Evolutionary conservation across 2,113 vertebrate genomes (phyloP), one percentile per base, ranked within the genome.

Genomic region (Plectropomus leopardus): DNA sequence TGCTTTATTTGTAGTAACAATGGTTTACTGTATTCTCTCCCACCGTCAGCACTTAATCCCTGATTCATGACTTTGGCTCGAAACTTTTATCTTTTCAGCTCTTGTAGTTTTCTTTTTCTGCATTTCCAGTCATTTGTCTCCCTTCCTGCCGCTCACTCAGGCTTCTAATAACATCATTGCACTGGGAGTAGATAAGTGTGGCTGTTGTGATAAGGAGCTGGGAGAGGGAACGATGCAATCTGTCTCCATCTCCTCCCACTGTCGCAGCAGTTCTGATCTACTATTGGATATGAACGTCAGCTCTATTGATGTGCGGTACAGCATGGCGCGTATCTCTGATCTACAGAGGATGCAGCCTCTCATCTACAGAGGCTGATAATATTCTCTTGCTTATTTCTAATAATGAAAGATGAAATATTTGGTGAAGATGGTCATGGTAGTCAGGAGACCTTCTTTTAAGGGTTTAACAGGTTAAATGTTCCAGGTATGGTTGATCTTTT

Each of bases 141-240:
- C 80, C 71, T 72, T 55, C 21, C 60, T 59, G 58, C 19, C 2
- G 3, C 54, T 84, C 80, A 65, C 57, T 54, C 68, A 6, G 34
- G 45, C 44, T 89, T 81, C 79, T 80, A 82, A 84, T 76, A 78
- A 80, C 68, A 61, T 71, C 48, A 17, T 82, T 81, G 61, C 63
- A 59, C 72, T 65, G 66, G 55, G 82, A 60, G 47, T 6, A 86
- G 86, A 92, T 90, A 86, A 84, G 87, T 66, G 70, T 58, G 78
- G 75, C 66, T 73, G 69, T 74, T 72, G 72, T 72, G 87, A 91
- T 91, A 87, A 91, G 82, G 68, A 81, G 77, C 67, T 80, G 72
- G 51, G 60, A 66, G 51, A 85, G 58, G 63, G 71, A 86, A 61
- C 5, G 76, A 72, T 73, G 75, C 64, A 82, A 90, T 90, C 88